These are phyloP conservation scores for Rhinolophus ferrumequinum DNA, from an alignment of 2,113 vertebrate species.

Conservation along the genomic window DNA sequence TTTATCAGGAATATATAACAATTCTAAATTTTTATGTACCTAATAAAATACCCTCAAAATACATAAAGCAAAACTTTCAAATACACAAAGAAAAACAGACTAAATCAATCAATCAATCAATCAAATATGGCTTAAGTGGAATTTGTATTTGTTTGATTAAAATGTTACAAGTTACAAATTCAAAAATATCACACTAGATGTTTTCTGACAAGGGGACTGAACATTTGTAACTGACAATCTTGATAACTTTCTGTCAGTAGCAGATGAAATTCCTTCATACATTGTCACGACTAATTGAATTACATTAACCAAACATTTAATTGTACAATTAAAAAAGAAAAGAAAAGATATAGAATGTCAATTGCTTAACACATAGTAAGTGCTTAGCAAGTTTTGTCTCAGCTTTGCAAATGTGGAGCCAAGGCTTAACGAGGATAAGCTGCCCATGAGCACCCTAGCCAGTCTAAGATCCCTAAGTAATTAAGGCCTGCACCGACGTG, in stretches of 20 bases:
- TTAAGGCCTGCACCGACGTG: not conserved
- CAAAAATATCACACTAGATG: not conserved
- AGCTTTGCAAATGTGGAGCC: not conserved
- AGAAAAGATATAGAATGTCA: not conserved
- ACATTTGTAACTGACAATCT: not conserved
- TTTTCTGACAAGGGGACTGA: not conserved
- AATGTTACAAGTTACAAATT: slow-evolving; percentile 10
- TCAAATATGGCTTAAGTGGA: not conserved
- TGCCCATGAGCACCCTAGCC: not conserved
- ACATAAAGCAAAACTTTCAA: not conserved
- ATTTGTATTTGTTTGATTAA: too few relatives aligned
- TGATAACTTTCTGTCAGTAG: not conserved
- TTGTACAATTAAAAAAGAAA: not conserved
- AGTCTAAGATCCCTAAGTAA: not conserved
- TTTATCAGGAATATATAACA: not conserved
- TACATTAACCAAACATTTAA: not conserved
- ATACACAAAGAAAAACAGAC: not conserved
- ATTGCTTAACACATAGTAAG: not conserved
- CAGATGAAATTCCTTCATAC: slow-evolving; percentile 19
- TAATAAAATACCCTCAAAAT: not conserved
- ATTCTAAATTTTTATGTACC: not conserved
- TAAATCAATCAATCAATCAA: not conserved
- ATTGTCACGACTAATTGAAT: not conserved
- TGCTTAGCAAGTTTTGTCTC: slow-evolving; percentile 13
- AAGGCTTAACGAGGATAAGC: not conserved